Evolutionary conservation across 2,888 invertebrate genomes (phyloP), one percentile per base, ranked within the genome.

Genomic region (Parnassius mnemosyne): DNA sequence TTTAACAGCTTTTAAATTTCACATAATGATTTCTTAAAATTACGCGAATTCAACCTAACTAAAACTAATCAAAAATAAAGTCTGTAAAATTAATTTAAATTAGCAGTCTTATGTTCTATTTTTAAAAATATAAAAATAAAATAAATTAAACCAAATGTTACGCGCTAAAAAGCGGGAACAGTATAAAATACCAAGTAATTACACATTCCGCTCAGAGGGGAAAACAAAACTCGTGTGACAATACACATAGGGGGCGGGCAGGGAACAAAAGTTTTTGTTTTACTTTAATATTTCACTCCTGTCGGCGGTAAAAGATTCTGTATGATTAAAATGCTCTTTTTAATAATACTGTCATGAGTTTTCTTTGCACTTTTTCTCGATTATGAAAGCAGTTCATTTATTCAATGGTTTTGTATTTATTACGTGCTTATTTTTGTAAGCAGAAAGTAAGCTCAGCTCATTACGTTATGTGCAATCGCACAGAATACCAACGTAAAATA

Each of bases 251-350:
- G 70, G 78, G 76, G 76, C 69, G 73, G 63, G 72, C 71, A 67
- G 64, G 59, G 75, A 80, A 83, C 83, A 84, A 83, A 77, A 71
- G 81, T 78, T 77, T 77, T 76, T 77, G 83, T 83, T 82, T 82
- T 81, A 82, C 83, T 85, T 85, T 86, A 86, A 86, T 86, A 86
- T 85, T 81, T 86, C 86, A 85, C 80, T 80, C 71, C 80, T 81
- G 85, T 83, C 84, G 77, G 58, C 70, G 69, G 70, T 74, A 72
- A 78, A 81, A 75, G 77, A 80, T 80, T 77, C 74, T 74, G 66
- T 74, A 72, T 82, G 82, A 84, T 84, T 84, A 84, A 84, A 84
- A 83, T 74, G 80, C 73, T 74, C 77, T 73, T 73, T 76, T 75
- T 71, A 70, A 69, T 68, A 63, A 69, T 70, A 70, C 66, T 63